phyloP scores from a whole-genome alignment of 2,888 invertebrate species.

The Monochamus alternatus region DNA sequence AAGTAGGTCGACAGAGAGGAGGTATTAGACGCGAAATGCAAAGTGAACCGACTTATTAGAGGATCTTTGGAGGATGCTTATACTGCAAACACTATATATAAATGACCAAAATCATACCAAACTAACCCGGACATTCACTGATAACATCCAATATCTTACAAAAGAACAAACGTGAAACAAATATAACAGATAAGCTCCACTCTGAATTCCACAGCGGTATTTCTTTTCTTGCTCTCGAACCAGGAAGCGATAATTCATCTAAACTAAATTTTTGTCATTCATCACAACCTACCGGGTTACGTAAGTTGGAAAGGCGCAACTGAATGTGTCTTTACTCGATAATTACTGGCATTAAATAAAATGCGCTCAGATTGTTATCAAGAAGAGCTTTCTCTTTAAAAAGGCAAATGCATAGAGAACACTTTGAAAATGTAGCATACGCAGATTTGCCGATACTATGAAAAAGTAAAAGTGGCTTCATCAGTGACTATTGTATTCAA shows the following conservation, averaged over 20 bases:
- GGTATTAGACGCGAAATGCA: too few species aligned
- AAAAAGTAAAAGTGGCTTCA: neutral
- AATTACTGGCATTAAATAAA: neutral
- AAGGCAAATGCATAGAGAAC: neutral
- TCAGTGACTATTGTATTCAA: too few species aligned
- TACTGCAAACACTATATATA: too few species aligned
- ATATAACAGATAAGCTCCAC: too few species aligned
- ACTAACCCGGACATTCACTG: too few species aligned
- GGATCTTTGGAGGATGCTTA: too few species aligned
- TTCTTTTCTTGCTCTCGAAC: neutral
- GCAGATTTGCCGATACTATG: neutral
- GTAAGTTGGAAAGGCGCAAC: neutral
- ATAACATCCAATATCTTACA: too few species aligned
- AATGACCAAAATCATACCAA: too few species aligned
- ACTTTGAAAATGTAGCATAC: neutral
- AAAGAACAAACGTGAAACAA: too few species aligned
- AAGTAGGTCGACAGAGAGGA: too few species aligned
- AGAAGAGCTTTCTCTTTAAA: neutral
- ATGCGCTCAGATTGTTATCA: neutral
- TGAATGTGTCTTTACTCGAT: neutral
- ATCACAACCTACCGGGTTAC: neutral
- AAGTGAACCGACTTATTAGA: too few species aligned
- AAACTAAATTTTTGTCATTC: neutral
- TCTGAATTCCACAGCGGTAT: too few species aligned
- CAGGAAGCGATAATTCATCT: neutral